phyloP scores from a whole-genome alignment of 2,888 invertebrate species.

The Aquatica leii region DNA sequence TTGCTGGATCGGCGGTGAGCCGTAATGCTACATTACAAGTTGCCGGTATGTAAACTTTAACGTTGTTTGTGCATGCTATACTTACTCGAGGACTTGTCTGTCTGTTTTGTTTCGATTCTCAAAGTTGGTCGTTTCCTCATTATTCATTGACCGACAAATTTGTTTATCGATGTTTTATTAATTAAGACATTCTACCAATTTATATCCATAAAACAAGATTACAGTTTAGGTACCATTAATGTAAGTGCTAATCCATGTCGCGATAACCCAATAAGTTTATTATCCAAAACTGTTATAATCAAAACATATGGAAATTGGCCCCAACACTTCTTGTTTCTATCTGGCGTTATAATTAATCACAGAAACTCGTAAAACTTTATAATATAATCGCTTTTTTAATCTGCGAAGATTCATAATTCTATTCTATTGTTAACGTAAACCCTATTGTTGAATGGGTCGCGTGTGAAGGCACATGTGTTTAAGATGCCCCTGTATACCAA shows the following conservation, averaged over 20 bases:
- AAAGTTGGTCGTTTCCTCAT: neutral
- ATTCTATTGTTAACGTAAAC: conserved; percentile 39
- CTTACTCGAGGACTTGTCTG: too few species aligned
- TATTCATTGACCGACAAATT: neutral
- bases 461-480: conserved; percentile 41
- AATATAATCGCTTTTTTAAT: conserved; percentile 17
- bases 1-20: conserved; percentile 87
- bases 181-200: conserved; percentile 19
- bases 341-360: neutral
- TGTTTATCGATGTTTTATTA: neutral
- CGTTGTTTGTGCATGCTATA: neutral
- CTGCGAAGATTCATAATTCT: conserved; percentile 30
- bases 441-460: conserved; percentile 36
- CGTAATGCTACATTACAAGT: conserved; percentile 95
- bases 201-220: conserved; percentile 11
- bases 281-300: conserved; percentile 6
- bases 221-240: conserved; percentile 19
- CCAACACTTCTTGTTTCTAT: too few species aligned
- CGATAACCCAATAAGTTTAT: conserved; percentile 26
- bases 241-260: conserved; percentile 30
- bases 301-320: conserved; percentile 20
- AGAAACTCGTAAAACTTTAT: neutral
- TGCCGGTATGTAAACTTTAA: conserved; percentile 74
- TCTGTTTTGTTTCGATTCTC: neutral
- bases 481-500: conserved; percentile 34